Conservation (phyloP, 2,888 invertebrate genomes). For the Volucella inflata region DNA sequence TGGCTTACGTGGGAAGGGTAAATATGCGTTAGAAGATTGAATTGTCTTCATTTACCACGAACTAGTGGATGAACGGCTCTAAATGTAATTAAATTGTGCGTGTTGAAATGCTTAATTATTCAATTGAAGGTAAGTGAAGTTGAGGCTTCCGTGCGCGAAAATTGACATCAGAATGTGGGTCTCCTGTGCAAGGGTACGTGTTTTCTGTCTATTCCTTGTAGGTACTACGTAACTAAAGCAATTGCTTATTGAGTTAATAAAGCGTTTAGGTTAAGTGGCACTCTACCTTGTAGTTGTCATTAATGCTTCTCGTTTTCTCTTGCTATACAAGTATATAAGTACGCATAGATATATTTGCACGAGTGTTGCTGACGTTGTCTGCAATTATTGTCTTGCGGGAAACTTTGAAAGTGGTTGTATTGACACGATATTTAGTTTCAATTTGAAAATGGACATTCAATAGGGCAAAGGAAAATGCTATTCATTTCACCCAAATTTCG, state of each 20-base stretch:
- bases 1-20: background rate
- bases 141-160: constrained; percentile 21
- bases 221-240: background rate
- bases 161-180: background rate
- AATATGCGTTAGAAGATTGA: constrained; percentile 56
- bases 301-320: too few species aligned
- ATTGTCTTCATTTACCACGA: constrained; percentile 57
- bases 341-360: too few species aligned
- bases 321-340: too few species aligned
- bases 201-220: constrained; percentile 9
- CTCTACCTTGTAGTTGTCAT: background rate
- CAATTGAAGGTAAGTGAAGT: constrained; percentile 42
- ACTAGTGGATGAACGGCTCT: constrained; percentile 38
- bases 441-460: too few species aligned
- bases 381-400: too few species aligned
- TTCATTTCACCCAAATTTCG: too few species aligned
- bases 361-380: too few species aligned
- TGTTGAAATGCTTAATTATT: constrained; percentile 64
- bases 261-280: constrained; percentile 43
- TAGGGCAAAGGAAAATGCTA: too few species aligned
- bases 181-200: constrained; percentile 25
- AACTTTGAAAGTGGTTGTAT: too few species aligned
- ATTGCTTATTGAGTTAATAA: constrained; percentile 54
- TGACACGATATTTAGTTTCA: too few species aligned
- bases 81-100: constrained; percentile 68